These are phyloP conservation scores for Apogon talboti DNA, from an alignment of 2,797 vertebrate species.

Conservation along the genomic window DNA sequence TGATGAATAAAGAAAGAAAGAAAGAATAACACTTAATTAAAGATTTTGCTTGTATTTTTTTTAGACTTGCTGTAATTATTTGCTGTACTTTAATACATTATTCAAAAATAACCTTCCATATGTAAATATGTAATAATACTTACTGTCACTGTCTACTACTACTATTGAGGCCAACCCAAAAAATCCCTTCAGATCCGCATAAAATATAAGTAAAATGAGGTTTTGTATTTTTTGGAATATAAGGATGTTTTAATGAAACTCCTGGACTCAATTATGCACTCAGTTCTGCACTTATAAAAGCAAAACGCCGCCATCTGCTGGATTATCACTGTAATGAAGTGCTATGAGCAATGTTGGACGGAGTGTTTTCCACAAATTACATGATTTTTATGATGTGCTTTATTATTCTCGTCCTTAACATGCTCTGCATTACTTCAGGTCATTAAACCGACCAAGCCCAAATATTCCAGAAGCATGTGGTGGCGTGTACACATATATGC, in stretches of 20 bases:
- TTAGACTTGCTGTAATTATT: too few species aligned
- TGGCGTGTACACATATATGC: not conserved
- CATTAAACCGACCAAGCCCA: conserved; percentile 13
- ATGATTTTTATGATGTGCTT: conserved; percentile 17
- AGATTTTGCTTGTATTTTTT: not conserved
- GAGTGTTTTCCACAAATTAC: conserved; percentile 24
- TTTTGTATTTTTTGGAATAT: not conserved
- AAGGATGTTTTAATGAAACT: not conserved
- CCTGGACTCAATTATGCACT: not conserved
- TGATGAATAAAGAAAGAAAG: not conserved
- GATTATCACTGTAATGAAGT: conserved; percentile 19
- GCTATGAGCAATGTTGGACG: not conserved
- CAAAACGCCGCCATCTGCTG: conserved; percentile 70
- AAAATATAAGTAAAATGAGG: not conserved
- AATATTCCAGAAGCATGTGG: conserved; percentile 34
- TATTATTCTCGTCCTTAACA: conserved; percentile 32
- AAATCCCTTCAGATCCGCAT: not conserved
- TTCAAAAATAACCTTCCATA: not conserved
- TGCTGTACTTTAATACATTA: not conserved
- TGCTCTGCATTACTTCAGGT: conserved; percentile 1
- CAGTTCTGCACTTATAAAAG: conserved; percentile 19
- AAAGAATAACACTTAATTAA: too few species aligned
- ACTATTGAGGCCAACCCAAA: not conserved
- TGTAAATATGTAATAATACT: not conserved
- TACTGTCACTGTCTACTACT: not conserved